A percentile compares a stretch with the other conserved stretches of the same genome.
These are phyloP conservation scores for Drosophila niveifrons DNA, from an alignment of 2,888 invertebrate species.

Conservation along the genomic window DNA sequence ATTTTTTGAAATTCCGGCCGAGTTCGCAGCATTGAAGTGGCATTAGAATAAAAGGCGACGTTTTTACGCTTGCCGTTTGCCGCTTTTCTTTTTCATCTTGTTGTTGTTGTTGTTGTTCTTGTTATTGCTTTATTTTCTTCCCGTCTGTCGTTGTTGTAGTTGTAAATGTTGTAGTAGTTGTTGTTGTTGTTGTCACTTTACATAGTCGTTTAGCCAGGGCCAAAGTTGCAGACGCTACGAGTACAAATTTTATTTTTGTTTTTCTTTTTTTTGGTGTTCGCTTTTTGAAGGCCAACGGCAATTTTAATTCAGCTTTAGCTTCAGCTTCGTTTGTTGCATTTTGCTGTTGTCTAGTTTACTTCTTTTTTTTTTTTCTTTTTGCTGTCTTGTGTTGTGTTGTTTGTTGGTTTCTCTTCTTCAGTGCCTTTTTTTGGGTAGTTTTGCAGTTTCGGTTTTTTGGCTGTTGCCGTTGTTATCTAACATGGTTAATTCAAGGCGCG, in stretches of 20 bases:
- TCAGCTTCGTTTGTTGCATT: conserved; percentile 51
- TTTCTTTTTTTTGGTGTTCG: background rate
- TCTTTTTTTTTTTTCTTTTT: background rate
- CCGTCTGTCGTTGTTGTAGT: conserved; percentile 21
- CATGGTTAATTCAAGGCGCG: conserved; percentile 79
- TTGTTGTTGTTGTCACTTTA: conserved; percentile 54
- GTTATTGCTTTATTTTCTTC: conserved; percentile 4
- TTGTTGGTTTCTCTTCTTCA: background rate
- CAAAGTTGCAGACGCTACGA: conserved; percentile 67
- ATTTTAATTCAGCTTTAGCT: conserved; percentile 60
- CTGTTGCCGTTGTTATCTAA: conserved; percentile 70
- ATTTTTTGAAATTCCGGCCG: conserved; percentile 30
- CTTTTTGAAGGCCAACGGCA: conserved; percentile 76
- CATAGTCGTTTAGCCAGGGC: conserved; percentile 69
- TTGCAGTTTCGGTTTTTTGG: conserved; percentile 6
- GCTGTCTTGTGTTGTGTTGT: too few relatives aligned
- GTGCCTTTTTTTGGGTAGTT: background rate
- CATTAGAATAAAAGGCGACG: conserved; percentile 77
- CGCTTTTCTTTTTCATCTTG: conserved; percentile 5
- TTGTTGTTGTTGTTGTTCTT: conserved; percentile 22
- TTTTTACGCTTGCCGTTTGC: conserved; percentile 64
- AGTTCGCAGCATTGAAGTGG: conserved; percentile 69
- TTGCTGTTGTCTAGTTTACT: conserved; percentile 33
- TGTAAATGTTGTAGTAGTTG: conserved; percentile 40
- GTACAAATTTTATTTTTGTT: conserved; percentile 7